Percentiles rank a stretch among this genome's conserved stretches.
These are phyloP conservation scores for cattle (Bos taurus) DNA, from an alignment of 2,113 vertebrate genomes.

Conservation along the genomic window DNA sequence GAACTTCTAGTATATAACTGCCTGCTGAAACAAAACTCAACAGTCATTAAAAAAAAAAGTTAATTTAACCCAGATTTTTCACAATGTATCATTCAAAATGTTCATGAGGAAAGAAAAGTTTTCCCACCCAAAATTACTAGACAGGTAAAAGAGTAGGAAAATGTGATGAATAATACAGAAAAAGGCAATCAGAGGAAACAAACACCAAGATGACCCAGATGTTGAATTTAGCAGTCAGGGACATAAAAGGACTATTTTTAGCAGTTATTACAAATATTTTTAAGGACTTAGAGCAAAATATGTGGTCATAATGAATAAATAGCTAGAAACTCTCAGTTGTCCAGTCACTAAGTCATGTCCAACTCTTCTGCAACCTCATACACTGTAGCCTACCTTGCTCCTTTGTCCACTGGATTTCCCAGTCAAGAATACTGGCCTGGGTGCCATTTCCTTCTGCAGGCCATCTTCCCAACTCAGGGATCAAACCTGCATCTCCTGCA, in stretches of 20 bases:
- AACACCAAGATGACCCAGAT: background rate
- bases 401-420: background rate
- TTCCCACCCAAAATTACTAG: background rate
- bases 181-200: background rate
- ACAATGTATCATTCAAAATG: background rate
- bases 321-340: background rate
- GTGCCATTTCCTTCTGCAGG: background rate
- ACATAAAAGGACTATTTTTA: background rate
- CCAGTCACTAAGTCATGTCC: background rate
- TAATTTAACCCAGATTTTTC: background rate
- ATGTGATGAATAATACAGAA: background rate
- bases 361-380: background rate
- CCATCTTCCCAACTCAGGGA: background rate
- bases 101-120: background rate
- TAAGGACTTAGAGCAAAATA: background rate
- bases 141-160: background rate
- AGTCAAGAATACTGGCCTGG: background rate
- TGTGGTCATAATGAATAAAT: background rate
- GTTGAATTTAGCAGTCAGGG: background rate
- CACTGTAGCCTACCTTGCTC: background rate
- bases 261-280: background rate
- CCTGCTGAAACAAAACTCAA: background rate
- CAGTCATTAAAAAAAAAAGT: background rate
- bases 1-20: background rate
- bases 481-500: background rate